Evolutionary conservation across 2,888 invertebrate genomes (phyloP).

Genomic region (Trachelus iudaicus): DNA sequence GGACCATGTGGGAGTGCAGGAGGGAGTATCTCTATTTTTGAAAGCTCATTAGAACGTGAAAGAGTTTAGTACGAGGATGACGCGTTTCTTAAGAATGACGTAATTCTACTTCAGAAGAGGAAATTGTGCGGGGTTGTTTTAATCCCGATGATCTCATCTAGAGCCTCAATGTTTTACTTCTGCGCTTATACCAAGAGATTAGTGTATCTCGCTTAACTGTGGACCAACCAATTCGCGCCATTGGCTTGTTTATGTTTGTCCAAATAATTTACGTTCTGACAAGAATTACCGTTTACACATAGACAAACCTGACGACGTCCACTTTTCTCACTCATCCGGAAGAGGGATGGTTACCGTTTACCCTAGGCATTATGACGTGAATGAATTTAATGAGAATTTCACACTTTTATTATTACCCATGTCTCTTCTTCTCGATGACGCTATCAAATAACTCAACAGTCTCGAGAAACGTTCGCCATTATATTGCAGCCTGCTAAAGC

Average conservation of each 20-base stretch:
- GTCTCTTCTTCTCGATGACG: background rate
- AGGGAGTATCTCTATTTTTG: background rate
- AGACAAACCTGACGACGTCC: background rate
- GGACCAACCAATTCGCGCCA: background rate
- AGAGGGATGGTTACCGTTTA: background rate
- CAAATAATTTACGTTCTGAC: background rate
- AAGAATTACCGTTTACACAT: background rate
- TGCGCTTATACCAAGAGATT: background rate
- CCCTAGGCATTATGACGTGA: background rate
- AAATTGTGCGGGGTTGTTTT: background rate
- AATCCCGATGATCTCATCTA: background rate
- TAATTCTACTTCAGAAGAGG: background rate
- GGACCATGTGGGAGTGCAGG: background rate
- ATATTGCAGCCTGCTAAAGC: background rate
- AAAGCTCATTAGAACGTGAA: background rate
- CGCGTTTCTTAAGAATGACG: background rate
- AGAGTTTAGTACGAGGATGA: background rate
- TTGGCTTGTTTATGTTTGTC: background rate
- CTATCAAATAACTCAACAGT: background rate
- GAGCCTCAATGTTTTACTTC: background rate
- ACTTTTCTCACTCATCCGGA: background rate
- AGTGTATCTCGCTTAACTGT: background rate
- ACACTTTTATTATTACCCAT: background rate
- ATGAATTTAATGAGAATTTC: background rate
- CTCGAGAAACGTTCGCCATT: background rate